A percentile compares a stretch with the other conserved stretches of the same genome.
These are phyloP conservation scores for Parelbella ahira DNA, from an alignment of 2,888 invertebrate genomes.

Conservation along the genomic window DNA sequence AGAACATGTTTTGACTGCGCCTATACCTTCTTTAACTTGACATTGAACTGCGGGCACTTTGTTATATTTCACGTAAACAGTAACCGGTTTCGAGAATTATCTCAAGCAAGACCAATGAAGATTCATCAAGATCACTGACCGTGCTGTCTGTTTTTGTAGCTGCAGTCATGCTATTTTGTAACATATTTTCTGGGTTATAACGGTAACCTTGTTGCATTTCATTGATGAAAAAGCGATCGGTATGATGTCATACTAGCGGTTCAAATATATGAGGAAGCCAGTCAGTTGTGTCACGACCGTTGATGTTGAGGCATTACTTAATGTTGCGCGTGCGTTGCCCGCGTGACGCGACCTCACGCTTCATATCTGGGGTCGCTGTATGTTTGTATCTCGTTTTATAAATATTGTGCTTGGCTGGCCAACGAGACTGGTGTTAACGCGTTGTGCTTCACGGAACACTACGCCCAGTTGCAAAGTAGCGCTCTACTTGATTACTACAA, in stretches of 20 bases:
- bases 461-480: slow-evolving; percentile 16
- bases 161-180: slow-evolving; percentile 9
- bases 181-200: too few species aligned
- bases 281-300: slow-evolving; percentile 41
- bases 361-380: slow-evolving; percentile 25
- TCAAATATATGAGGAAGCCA: slow-evolving; percentile 48
- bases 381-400: slow-evolving; percentile 25
- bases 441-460: slow-evolving; percentile 20
- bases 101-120: slow-evolving; percentile 22
- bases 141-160: slow-evolving; percentile 29
- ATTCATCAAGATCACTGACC: slow-evolving; percentile 26
- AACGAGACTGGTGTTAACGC: slow-evolving; percentile 21
- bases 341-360: slow-evolving; percentile 46
- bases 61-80: slow-evolving; percentile 9
- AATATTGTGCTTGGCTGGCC: slow-evolving; percentile 18
- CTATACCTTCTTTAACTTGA: neutral
- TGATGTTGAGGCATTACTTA: slow-evolving; percentile 48
- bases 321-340: slow-evolving; percentile 36
- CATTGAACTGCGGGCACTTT: neutral
- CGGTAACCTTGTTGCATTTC: slow-evolving; percentile 38
- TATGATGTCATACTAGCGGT: slow-evolving; percentile 44
- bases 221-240: slow-evolving; percentile 36
- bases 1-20: too few species aligned
- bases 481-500: slow-evolving; percentile 15
- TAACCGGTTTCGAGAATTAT: slow-evolving; percentile 25